Percentiles rank a stretch among this genome's conserved stretches.
phyloP scores from a whole-genome alignment of 2,797 vertebrate species.

The Cichlasoma orientale region DNA sequence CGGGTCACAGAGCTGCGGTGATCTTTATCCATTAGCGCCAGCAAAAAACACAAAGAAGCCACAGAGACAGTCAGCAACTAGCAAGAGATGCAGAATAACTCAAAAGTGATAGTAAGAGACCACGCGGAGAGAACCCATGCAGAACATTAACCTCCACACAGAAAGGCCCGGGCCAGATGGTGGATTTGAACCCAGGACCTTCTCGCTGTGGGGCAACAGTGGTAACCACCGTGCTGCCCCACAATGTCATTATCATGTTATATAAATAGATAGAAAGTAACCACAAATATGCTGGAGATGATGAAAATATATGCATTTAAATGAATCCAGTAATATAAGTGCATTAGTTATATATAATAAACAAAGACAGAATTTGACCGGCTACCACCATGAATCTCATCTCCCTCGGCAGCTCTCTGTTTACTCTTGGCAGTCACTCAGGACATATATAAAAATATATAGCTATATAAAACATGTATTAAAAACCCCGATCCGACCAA shows the following conservation, averaged over 20 bases:
- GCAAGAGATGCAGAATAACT: no score
- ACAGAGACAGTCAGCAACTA: neutral
- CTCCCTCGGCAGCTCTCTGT: neutral
- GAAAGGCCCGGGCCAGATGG: no score
- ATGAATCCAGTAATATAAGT: neutral
- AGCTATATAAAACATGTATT: no score
- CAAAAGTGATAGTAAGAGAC: no score
- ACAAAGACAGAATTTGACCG: neutral
- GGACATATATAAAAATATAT: no score
- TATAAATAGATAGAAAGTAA: neutral
- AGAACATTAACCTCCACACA: no score
- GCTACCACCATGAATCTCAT: neutral
- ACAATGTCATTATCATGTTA: neutral
- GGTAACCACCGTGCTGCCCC: no score
- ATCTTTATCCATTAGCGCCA: conserved; percentile 24
- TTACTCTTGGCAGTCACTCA: neutral
- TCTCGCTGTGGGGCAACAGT: no score
- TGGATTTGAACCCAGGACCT: no score
- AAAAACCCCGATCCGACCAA: no score
- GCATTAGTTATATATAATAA: neutral
- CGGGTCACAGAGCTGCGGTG: conserved; percentile 17
- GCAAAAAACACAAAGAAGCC: neutral
- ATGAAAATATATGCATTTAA: neutral
- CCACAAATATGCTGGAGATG: neutral
- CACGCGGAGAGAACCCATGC: no score